Base-by-base conservation (phyloP, 2,888 invertebrate species). In the Epinotia nisella region DNA sequence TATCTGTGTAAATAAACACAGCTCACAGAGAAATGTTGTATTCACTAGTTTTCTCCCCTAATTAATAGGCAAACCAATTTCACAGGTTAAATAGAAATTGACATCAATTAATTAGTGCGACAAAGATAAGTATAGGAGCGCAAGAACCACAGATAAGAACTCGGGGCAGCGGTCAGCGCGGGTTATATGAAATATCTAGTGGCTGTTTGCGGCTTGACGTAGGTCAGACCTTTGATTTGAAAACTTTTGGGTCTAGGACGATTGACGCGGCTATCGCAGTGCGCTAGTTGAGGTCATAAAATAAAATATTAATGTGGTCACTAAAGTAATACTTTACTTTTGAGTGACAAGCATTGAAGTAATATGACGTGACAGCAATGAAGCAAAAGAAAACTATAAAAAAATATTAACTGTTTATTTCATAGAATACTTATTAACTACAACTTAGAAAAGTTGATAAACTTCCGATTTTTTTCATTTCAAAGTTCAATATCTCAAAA, bases 141-240 rank as follows among this genome's bases (percentile, higher is more conserved):
- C 53, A 65, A 67, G 35, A 61, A 17, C 53, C 35, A 19, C 39
- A 55, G 35, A 15, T 39, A 29, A 29, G 65, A 24, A 10, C 3
- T 35, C n/a, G 11, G 51, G 58, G n/a, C 49, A 58, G 65, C 59
- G 71, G 71, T 71, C 71, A 65, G 61, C 45, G 24, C 58, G 35
- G 29, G 51, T 41, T 66, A 35, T 29, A 66, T 45, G 45, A 71
- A 71, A 71, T 60, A 61, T 49, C 45, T 51, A 65, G 35, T 65
- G 61, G 67, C 35, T 61, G 60, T 61, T 69, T 71, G 53, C 45
- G 51, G 65, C 35, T 39, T 51, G 66, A 60, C 60, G 45, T 53
- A 53, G 66, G 60, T 66, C 59, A 9, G 58, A 64, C 68, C 72
- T 62, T 55, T 68, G 72, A 73, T 73, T 72, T 58, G 68, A 72